Base-by-base conservation (phyloP, 64 coral and sea anemone species). In the Montipora foliosa region DNA sequence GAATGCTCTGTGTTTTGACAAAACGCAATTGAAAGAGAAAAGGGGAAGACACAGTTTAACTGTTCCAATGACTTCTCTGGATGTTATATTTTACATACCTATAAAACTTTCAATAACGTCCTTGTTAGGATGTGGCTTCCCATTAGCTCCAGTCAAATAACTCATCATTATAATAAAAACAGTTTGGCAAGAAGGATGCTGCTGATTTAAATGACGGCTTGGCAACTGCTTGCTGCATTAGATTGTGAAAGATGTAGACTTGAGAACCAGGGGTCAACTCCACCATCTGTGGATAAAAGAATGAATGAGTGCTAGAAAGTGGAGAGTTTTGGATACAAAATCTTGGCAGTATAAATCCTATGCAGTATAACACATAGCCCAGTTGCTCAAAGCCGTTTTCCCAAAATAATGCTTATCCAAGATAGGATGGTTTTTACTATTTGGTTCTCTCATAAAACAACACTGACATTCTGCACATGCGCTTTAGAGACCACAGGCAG, bases 61-160 rank as follows among this genome's bases (percentile, higher is more conserved):
- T 71, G 19, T 21, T 9, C 67, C 67, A 71, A 71, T 5, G 19
- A 24, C 20, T 71, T 71, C 5, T 21, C 20, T 71, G 67, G 4
- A 71, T 24, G 17, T n/a, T 71, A 71, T 71, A 16, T n/a, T 71
- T 71, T 70, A 64, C 83, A 81, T 74, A 89, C 77, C 84, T 74
- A 89, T 55, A 70, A 94, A 89, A 24, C 92, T 94, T 12, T 94
- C 92, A 74, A 94, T 4, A 12, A 94, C 53, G 73, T 87, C 92
- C 20, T 89, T 94, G 84, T 94, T 25, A 44, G 85, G 85, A 44
- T 81, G 79, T 14, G 76, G 62, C 64, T 82, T 94, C 29, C 92
- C 85, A 75, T 94, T 89, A 6, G 85, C 77, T 19, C 84, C 85
- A 6, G 45, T 81, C 14, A 94, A 16, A 7, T 49, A 88, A 52